Base-by-base conservation (phyloP, 2,797 vertebrate genomes). In the Fistularia commersonii region DNA sequence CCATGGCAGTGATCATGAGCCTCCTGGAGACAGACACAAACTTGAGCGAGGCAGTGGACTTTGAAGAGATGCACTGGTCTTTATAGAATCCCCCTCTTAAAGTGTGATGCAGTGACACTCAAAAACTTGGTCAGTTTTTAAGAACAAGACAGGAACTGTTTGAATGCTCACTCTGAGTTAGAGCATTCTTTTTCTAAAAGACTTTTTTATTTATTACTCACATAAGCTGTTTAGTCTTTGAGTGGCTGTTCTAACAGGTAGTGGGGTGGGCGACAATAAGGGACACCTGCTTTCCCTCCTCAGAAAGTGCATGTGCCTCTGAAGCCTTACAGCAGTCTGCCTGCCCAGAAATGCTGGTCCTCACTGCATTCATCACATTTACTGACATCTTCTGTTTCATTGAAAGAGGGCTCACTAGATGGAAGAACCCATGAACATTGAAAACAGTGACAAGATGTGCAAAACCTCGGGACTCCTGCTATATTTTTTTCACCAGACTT, bases 1-100 rank as follows among this genome's bases (percentile, higher is more conserved):
- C 92, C 12, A 91, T 97, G 91, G 93, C 94, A 0, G 91, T 94
- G 48, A 93, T 98, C 66, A 95, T 97, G 94, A 97, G 93, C 85
- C 92, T 96, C 64, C 80, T 96, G 80, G 95, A 98, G 87, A 94
- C 92, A 0, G 95, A 97, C 13, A 90, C 92, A 31, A 93, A 92
- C 52, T 78, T 97, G 53, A 91, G 87, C 0, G 93, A 94, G 6
- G 76, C 90, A 0, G 85, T 89, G 59, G 92, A 94, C 82, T 91
- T 98, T 69, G 91, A 88, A 44, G 91, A 94, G 45, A 92, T 95
- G 73, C 93, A 88, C 33, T 97, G 95, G 95, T 91, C 92, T 76
- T 88, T 95, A 48, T 97, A 93, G 85, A 71, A 68, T 47, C 54
- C 49, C 8, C 37, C 67, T 51, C 55, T 44, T 13, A 47, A 47